A percentile compares a stretch with the other conserved stretches of the same genome.
Evolutionary conservation across 2,888 invertebrate species (phyloP).

Genomic region (Philonicus albiceps): DNA sequence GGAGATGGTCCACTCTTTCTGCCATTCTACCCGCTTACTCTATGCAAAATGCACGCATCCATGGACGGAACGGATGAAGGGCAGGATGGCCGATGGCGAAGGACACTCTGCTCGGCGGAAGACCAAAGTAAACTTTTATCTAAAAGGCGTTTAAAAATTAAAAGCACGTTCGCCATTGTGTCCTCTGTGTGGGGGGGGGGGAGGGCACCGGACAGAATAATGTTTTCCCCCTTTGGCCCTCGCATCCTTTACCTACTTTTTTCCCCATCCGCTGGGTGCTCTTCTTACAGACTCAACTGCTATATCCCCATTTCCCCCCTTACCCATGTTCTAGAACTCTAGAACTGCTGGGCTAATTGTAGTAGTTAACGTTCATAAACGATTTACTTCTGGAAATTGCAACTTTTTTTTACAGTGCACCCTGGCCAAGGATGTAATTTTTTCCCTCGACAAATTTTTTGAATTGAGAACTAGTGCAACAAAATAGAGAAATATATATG

Average conservation of each 20-base stretch:
- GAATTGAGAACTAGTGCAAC: no score
- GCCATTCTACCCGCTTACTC: background rate
- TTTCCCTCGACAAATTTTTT: background rate
- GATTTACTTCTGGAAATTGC: constrained; percentile 33
- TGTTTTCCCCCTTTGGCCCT: constrained; percentile 26
- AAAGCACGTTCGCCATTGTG: constrained; percentile 49
- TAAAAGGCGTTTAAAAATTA: constrained; percentile 50
- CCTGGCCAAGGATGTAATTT: constrained; percentile 11
- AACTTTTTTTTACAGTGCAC: background rate
- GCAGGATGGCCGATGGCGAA: background rate
- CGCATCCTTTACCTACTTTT: constrained; percentile 5
- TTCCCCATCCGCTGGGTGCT: background rate
- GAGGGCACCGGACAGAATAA: constrained; percentile 27
- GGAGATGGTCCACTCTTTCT: background rate
- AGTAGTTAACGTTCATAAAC: constrained; percentile 36
- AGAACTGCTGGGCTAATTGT: constrained; percentile 21
- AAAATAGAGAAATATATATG: no score
- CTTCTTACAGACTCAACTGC: background rate
- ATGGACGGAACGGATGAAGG: background rate
- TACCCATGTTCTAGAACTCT: background rate
- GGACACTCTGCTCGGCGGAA: constrained; percentile 20
- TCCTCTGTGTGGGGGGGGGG: no score
- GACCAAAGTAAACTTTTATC: constrained; percentile 49
- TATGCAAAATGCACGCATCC: constrained; percentile 33
- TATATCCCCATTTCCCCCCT: background rate